Conservation (phyloP, 2,113 vertebrate species). For the Numida meleagris region DNA sequence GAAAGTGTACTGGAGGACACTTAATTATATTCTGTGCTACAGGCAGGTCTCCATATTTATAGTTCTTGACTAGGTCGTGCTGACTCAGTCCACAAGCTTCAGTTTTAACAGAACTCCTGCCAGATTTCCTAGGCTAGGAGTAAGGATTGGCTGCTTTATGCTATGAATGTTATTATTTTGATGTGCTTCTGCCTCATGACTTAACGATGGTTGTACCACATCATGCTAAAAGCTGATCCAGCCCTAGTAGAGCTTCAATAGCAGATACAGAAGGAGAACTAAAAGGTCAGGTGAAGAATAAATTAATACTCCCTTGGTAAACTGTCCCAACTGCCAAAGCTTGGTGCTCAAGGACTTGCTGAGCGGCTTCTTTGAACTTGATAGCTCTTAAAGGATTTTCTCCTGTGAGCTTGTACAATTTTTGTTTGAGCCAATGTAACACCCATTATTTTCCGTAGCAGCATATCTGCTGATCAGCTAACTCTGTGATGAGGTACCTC, state of each 20-base stretch:
- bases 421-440: neutral
- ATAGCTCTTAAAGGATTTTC: neutral
- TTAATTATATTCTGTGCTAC: constrained; percentile 44
- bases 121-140: neutral
- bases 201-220: neutral
- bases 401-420: neutral
- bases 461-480: neutral
- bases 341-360: neutral
- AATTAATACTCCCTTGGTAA: neutral
- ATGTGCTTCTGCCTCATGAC: neutral
- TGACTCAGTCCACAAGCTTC: neutral
- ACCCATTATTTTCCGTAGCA: neutral
- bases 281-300: neutral
- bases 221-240: neutral
- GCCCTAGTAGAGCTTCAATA: neutral
- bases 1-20: neutral
- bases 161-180: constrained; percentile 24
- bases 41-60: neutral
- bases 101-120: constrained; percentile 49
- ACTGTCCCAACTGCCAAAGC: neutral
- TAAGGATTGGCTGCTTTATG: neutral
- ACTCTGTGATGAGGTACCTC: neutral
- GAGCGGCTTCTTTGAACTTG: neutral
- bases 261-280: neutral
- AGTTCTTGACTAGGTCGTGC: neutral